These are phyloP conservation scores for Trialeurodes vaporariorum DNA, from an alignment of 1,140 invertebrate species.

Conservation along the genomic window DNA sequence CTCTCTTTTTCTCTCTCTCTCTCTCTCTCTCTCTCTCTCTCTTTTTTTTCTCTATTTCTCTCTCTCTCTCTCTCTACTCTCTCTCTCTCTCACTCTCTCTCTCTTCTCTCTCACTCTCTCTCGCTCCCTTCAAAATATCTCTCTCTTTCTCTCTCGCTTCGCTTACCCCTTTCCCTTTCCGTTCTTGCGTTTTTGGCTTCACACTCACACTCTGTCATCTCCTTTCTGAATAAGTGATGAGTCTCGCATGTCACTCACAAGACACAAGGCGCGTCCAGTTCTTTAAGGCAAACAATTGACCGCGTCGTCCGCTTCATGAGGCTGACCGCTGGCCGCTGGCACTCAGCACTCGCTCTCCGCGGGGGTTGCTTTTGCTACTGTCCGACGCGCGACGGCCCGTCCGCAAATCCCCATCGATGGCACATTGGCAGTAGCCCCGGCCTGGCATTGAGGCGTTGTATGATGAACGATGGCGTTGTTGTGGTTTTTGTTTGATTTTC, in stretches of 20 bases:
- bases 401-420: no score
- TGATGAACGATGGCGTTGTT: no score
- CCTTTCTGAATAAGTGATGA: not conserved
- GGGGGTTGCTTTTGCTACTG: no score
- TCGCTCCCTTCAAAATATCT: not conserved
- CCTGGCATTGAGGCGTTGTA: no score
- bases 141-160: not conserved
- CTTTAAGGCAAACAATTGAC: no score
- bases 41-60: not conserved
- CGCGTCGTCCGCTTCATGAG: not conserved
- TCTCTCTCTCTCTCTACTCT: not conserved
- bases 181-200: not conserved
- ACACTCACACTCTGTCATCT: not conserved
- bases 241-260: not conserved
- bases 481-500: no score
- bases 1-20: no score
- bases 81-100: not conserved
- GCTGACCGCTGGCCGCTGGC: not conserved
- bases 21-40: no score
- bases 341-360: not conserved
- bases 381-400: no score
- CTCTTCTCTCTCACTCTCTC: not conserved
- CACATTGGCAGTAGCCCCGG: no score
- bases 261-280: no score
- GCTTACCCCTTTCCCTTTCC: not conserved